Evolutionary conservation across 2,113 vertebrate genomes (phyloP).

Genomic region (Hippocampus zosterae): DNA sequence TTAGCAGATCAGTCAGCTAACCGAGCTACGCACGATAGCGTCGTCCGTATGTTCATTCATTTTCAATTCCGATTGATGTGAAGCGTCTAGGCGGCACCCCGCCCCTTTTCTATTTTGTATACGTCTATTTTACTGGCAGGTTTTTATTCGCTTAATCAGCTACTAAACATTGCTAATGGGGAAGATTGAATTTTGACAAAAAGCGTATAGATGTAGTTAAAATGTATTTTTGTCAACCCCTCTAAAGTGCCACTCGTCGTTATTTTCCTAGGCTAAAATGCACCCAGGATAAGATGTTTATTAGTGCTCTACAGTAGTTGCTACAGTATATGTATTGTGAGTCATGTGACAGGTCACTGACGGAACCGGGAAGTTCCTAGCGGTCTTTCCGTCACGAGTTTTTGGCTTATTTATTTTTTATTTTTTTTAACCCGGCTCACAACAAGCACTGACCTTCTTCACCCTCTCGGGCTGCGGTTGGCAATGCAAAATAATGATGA

Average conservation of each 20-base stretch:
- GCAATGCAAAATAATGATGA: background rate
- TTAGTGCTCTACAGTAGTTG: background rate
- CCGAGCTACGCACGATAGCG: conserved; percentile 19
- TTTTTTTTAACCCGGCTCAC: too few relatives aligned
- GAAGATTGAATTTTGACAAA: background rate
- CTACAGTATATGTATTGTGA: too few relatives aligned
- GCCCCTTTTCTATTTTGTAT: background rate
- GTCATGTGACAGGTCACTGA: conserved; percentile 52
- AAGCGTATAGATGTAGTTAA: background rate
- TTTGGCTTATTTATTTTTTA: too few relatives aligned
- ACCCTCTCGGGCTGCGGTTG: too few relatives aligned
- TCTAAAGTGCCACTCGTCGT: background rate
- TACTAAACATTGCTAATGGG: background rate
- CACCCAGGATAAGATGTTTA: background rate
- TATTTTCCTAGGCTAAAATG: background rate
- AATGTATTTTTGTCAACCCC: background rate
- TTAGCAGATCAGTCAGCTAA: background rate
- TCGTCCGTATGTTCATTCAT: conserved; percentile 8
- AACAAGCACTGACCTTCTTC: too few relatives aligned
- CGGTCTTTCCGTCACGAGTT: conserved; percentile 45
- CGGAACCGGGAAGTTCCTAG: conserved; percentile 33
- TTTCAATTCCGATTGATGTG: rapidly evolving
- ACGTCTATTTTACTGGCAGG: background rate
- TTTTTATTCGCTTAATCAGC: background rate
- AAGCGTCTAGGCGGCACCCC: background rate